Evolutionary conservation across 1,140 invertebrate genomes (phyloP), one percentile per base, ranked within the genome.

Genomic region (Drosophila lacteicornis): DNA sequence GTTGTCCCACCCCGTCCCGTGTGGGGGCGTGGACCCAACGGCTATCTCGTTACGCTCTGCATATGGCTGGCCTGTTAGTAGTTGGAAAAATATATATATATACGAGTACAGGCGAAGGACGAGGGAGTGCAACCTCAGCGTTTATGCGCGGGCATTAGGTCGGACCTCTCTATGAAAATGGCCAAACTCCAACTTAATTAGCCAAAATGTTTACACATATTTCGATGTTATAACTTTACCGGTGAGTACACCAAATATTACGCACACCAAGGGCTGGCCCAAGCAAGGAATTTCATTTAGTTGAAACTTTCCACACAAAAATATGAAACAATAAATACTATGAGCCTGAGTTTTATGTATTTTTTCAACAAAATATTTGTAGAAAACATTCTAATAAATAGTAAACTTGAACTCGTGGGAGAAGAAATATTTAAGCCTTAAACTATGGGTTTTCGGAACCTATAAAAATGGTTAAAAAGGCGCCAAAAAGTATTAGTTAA

Each of bases 21-120:
- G 17, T 17, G 56, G 56, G 63, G 73, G 53, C 12, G 55, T 19
- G 55, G 51, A 19, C 15, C 58, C 15, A 30, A 22, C 27, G 12
- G 47, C 38, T 11, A 76, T 76, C 38, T 71, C 67, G 53, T 43
- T 59, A 73, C 69, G 67, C 33, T 42, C 66, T 50, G 51, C 61
- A 66, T 38, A 38, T 67, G 19, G n/a, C 47, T 67, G 19, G n/a
- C 47, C 47, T 53, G 38, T 43, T 65, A 15, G 27, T 30, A 49
- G 60, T 42, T 68, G 17, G 12, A 27, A 25, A 65, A 45, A 69
- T 51, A 38, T 12, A 50, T 25, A 30, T 7, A 55, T 13, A n/a
- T 4, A 3, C 22, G 22, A 22, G 19, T 8, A 38, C 33, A 13
- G n/a, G 13, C 17, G 27, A 47, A 63, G 17, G 25, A 33, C 25